Percentiles rank a stretch among this genome's conserved stretches.
These are phyloP conservation scores for Pseudochromis fuscus DNA, from an alignment of 2,797 vertebrate species.

Conservation along the genomic window DNA sequence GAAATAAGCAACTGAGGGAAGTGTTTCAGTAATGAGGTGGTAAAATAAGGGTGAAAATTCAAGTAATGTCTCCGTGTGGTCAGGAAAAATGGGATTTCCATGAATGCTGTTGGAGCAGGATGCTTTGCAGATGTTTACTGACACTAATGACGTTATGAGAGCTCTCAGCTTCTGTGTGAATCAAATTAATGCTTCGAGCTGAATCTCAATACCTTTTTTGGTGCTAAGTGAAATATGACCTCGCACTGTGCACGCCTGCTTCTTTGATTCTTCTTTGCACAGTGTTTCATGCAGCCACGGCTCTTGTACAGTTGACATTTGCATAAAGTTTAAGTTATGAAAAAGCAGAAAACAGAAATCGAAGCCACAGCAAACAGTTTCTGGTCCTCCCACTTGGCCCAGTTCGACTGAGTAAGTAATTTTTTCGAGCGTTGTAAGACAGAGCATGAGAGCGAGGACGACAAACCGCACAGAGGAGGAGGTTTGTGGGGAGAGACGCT, in stretches of 20 bases:
- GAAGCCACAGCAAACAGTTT: slow-evolving; percentile 5
- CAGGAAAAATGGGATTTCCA: slow-evolving; percentile 39
- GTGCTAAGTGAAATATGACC: not conserved
- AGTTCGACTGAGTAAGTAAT: slow-evolving; percentile 14
- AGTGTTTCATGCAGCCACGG: not conserved
- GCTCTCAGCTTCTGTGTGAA: slow-evolving; percentile 36
- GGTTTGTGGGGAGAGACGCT: slow-evolving; percentile 67
- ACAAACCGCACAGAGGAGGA: slow-evolving; percentile 53
- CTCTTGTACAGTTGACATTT: not conserved
- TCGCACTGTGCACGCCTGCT: not conserved
- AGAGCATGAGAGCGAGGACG: slow-evolving; percentile 33
- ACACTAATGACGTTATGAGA: slow-evolving; percentile 46
- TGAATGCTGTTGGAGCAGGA: slow-evolving; percentile 25
- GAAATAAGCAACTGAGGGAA: not conserved
- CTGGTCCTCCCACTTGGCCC: slow-evolving; percentile 7
- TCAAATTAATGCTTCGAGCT: slow-evolving; percentile 9
- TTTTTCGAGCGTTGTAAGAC: slow-evolving; percentile 32
- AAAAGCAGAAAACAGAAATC: not conserved
- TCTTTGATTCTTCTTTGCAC: not conserved
- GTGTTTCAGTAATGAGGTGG: slow-evolving; percentile 25
- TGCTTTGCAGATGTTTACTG: slow-evolving; percentile 60
- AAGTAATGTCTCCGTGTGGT: slow-evolving; percentile 45
- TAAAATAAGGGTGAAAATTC: slow-evolving; percentile 5
- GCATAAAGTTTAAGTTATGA: not conserved
- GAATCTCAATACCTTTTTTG: not conserved